phyloP scores from a whole-genome alignment of 2,113 vertebrate species.

The Gnathonemus echidnorhynchus region DNA sequence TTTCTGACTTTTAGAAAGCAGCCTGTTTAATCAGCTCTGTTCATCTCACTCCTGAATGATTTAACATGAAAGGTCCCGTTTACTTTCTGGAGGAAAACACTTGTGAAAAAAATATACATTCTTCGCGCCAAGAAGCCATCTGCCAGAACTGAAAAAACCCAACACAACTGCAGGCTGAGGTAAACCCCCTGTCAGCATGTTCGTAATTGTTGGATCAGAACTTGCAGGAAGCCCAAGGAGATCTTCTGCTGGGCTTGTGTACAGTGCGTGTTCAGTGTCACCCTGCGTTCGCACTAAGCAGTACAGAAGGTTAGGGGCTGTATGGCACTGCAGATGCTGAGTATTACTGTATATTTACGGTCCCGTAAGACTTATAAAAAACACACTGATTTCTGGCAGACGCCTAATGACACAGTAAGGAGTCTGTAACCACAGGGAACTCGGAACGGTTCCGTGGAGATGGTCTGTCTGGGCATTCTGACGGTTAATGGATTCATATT shows the following conservation, averaged over 20 bases:
- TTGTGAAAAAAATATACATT: neutral
- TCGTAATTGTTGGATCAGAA: neutral
- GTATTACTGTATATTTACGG: neutral
- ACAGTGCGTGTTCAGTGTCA: neutral
- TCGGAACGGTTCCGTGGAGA: neutral
- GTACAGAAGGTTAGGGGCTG: neutral
- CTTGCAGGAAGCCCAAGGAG: neutral
- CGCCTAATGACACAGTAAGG: neutral
- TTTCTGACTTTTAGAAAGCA: neutral
- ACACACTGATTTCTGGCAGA: neutral
- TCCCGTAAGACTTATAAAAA: neutral
- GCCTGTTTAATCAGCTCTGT: neutral
- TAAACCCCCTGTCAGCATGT: neutral
- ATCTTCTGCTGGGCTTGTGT: neutral
- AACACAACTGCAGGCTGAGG: neutral
- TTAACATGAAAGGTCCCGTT: neutral
- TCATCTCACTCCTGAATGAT: neutral
- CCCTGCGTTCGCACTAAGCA: neutral
- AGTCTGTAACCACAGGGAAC: neutral
- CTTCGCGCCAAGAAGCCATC: neutral
- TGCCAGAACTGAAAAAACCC: neutral
- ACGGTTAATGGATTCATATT: neutral
- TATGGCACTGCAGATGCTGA: neutral
- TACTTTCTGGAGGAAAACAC: neutral
- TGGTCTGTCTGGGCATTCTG: neutral